phyloP scores from a whole-genome alignment of 2,113 vertebrate genomes.

The Numenius arquata region DNA sequence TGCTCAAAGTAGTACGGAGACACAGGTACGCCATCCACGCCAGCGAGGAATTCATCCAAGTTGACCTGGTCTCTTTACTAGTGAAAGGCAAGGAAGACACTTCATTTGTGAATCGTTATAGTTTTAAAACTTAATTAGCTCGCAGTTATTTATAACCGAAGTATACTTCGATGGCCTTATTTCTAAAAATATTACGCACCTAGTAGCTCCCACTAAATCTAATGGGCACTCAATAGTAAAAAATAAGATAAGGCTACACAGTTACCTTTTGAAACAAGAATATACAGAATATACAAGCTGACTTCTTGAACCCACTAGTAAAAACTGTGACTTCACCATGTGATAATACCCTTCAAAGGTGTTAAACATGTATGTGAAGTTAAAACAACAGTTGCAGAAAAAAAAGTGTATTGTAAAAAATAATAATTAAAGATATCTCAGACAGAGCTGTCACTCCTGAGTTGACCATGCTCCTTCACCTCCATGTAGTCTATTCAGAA shows the following conservation, averaged over 20 bases:
- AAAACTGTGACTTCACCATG: neutral
- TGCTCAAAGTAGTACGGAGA: neutral
- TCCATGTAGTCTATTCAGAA: neutral
- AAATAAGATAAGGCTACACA: neutral
- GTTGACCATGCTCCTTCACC: neutral
- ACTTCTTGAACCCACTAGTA: neutral
- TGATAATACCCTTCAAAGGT: neutral
- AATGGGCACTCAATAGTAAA: neutral
- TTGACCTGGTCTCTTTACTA: neutral
- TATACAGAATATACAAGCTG: neutral
- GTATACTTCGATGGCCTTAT: neutral
- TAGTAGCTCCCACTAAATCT: neutral
- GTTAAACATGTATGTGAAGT: neutral
- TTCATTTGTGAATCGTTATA: neutral
- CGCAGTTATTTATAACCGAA: conserved; percentile 29
- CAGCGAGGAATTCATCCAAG: neutral
- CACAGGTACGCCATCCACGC: accelerated
- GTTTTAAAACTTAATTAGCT: conserved; percentile 1
- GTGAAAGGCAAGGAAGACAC: neutral
- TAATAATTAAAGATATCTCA: neutral
- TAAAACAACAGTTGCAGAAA: neutral
- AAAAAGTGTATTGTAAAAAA: neutral
- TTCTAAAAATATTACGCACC: neutral
- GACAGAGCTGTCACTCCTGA: neutral
- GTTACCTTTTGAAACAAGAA: neutral